These are phyloP conservation scores for Sander lucioperca DNA, from an alignment of 2,113 vertebrate species.

Conservation along the genomic window DNA sequence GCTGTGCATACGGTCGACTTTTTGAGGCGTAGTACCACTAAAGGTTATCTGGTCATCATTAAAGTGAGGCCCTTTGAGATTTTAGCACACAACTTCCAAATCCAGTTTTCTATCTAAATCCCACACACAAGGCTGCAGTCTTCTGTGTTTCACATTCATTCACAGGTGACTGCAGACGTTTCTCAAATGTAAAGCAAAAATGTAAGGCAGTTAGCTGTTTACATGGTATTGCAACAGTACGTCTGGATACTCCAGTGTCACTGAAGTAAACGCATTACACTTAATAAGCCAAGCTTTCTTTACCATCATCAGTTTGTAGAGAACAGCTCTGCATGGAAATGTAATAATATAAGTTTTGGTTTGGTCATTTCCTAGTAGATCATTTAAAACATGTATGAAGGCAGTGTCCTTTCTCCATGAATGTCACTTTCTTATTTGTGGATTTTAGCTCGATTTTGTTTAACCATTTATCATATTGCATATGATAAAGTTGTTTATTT, in stretches of 20 bases:
- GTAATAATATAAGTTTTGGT: not conserved
- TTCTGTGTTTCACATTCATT: constrained; percentile 15
- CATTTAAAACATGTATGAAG: not conserved
- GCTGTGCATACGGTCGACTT: not conserved
- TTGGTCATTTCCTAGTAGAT: not conserved
- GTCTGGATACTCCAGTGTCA: not conserved
- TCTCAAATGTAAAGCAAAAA: not conserved
- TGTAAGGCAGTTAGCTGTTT: not conserved
- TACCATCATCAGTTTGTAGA: not conserved
- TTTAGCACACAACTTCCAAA: constrained; percentile 20
- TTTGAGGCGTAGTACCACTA: constrained; percentile 12
- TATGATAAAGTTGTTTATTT: constrained; percentile 3
- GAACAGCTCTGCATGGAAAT: not conserved
- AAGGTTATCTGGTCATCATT: constrained; percentile 11
- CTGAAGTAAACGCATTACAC: not conserved
- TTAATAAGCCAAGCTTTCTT: not conserved
- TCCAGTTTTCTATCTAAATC: constrained; percentile 50
- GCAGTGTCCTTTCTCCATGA: not conserved
- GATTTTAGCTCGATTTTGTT: not conserved
- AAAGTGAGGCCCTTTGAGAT: constrained; percentile 24
- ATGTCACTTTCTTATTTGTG: not conserved
- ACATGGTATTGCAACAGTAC: not conserved
- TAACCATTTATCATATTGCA: not conserved
- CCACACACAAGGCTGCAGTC: not conserved
- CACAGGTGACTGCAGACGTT: not conserved